A percentile compares a stretch with the other conserved stretches of the same genome.
These are phyloP conservation scores for Apamea epomidion DNA, from an alignment of 2,888 invertebrate genomes.

Conservation along the genomic window DNA sequence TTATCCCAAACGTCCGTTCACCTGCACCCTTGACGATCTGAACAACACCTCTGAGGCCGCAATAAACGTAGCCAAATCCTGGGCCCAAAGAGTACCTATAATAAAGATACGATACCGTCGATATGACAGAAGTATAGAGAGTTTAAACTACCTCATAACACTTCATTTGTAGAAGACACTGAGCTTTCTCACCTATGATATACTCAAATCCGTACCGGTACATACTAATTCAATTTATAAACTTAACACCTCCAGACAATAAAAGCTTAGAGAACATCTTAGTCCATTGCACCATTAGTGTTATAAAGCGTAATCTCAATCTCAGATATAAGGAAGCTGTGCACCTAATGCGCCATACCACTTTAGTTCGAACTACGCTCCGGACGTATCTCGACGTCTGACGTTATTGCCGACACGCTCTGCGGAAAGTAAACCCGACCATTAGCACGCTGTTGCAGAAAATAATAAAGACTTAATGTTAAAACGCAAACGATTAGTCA, in stretches of 20 bases:
- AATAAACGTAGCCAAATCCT: not conserved
- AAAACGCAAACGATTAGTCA: slow-evolving; percentile 19
- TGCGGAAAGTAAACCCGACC: slow-evolving; percentile 56
- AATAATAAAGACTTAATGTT: slow-evolving; percentile 36
- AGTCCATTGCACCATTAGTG: slow-evolving; percentile 32
- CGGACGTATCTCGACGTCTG: slow-evolving; percentile 48
- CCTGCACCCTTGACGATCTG: not conserved
- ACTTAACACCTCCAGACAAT: slow-evolving; percentile 19
- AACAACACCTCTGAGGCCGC: not conserved
- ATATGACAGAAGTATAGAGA: not conserved
- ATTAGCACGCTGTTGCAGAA: slow-evolving; percentile 52
- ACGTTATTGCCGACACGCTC: slow-evolving; percentile 50
- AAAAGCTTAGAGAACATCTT: slow-evolving; percentile 33
- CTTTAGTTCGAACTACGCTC: slow-evolving; percentile 57
- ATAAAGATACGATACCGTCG: not conserved
- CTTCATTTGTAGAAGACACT: not conserved
- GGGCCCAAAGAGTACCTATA: not conserved
- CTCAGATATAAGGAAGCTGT: slow-evolving; percentile 43
- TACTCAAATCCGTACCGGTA: not conserved
- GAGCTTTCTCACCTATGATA: not conserved
- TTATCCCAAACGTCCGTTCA: not conserved
- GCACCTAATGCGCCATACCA: slow-evolving; percentile 63
- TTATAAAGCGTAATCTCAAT: slow-evolving; percentile 34
- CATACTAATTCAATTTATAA: not conserved
- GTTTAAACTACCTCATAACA: not conserved